Percentiles rank a stretch among this genome's conserved stretches.
These are phyloP conservation scores for Vulpes lagopus DNA, from an alignment of 2,113 vertebrate species.

Conservation along the genomic window DNA sequence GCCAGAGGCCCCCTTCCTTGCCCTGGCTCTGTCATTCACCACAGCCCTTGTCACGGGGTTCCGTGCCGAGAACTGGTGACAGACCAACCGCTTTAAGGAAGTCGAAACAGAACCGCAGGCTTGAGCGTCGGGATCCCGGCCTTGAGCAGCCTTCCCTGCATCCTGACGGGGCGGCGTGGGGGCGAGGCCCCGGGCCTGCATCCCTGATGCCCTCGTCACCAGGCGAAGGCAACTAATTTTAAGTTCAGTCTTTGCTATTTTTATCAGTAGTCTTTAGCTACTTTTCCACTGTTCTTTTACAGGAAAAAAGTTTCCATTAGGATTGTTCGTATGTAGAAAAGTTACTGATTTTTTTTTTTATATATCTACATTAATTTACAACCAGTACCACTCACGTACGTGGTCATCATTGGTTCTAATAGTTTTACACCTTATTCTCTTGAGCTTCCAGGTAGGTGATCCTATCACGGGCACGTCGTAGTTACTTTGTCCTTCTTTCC, in stretches of 20 bases:
- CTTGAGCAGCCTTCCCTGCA: rapidly evolving
- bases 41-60: neutral
- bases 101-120: neutral
- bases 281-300: neutral
- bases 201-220: rapidly evolving
- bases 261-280: neutral
- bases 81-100: neutral
- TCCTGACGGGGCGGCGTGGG: neutral
- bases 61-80: neutral
- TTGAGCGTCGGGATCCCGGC: neutral
- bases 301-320: neutral
- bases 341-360: neutral
- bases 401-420: neutral
- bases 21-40: neutral
- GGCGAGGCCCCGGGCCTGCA: rapidly evolving
- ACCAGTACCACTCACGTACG: too few relatives aligned
- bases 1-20: neutral
- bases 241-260: neutral
- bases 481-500: neutral
- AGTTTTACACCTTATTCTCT: neutral
- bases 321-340: neutral
- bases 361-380: neutral
- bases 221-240: too few relatives aligned
- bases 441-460: neutral
- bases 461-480: rapidly evolving